Base-by-base conservation (phyloP, 2,797 vertebrate species). In the Sebastes kiyomatsui region DNA sequence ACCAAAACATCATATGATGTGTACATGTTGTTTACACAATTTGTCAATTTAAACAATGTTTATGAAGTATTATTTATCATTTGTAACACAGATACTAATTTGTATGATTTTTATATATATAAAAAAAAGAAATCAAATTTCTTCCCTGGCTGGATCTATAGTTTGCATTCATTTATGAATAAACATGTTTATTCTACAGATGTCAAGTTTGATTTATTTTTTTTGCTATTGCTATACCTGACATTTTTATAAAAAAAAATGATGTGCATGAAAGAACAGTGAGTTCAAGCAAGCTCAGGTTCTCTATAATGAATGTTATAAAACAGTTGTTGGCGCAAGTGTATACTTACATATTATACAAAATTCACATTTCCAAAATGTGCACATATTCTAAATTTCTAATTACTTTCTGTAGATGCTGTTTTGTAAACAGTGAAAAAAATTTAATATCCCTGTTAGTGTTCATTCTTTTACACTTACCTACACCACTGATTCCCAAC, bases 91-190 rank as follows among this genome's bases (percentile, higher is more conserved):
- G 62, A 94, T 92, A 92, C 88, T 89, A 86, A 94, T 95, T 95
- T 96, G 91, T 96, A 95, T 92, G 83, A 89, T 92, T 93, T 92
- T 94, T 95, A 90, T 85, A 88, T 89, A 54, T 54, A 54, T 54
- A 54, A n/a, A 74, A 82, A 82, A 82, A 86, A 82, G 56, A 82
- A 84, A 90, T 71, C 13, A 60, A 74, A 80, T 85, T 90, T 92
- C 76, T 92, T 85, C 79, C 77, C 78, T 87, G 85, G 79, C 68
- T 84, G 82, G 90, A 91, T 94, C 72, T 92, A 86, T 90, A 82
- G 81, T 94, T 87, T 95, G 88, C 89, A 93, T 90, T 93, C 84
- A 91, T 92, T 86, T 94, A 90, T 93, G 88, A 96, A 95, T 96
- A 95, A 96, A 96, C 81, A 91, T 73, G 52, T 90, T 92, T 83